These are phyloP conservation scores for Diarsia brunnea DNA, from an alignment of 2,888 invertebrate genomes.

Conservation along the genomic window DNA sequence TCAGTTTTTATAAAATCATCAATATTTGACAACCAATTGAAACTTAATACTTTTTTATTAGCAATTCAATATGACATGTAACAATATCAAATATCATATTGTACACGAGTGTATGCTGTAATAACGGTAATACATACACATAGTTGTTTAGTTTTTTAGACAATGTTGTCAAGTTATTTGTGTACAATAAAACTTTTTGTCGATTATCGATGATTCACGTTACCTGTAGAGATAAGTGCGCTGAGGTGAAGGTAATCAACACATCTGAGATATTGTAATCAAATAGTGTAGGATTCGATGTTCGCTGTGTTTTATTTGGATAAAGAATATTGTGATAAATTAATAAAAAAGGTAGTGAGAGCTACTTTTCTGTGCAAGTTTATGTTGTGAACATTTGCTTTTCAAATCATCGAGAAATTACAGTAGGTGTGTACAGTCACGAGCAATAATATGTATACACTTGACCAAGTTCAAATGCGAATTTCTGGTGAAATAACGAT, in stretches of 20 bases:
- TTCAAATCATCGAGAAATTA: background rate
- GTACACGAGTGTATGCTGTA: constrained; percentile 2
- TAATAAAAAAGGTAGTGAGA: background rate
- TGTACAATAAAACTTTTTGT: constrained; percentile 28
- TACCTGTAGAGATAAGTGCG: background rate
- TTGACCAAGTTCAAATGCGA: no score
- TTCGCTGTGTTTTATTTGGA: constrained; percentile 2
- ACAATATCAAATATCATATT: constrained; percentile 2
- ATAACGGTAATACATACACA: background rate
- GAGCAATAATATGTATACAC: no score
- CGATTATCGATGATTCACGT: constrained; percentile 36
- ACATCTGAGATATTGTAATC: constrained; percentile 15
- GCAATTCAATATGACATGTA: background rate
- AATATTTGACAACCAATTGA: constrained; percentile 7
- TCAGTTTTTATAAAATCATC: background rate
- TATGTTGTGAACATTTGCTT: background rate
- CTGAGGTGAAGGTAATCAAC: constrained; percentile 47
- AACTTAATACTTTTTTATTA: constrained; percentile 4
- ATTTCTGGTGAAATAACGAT: no score
- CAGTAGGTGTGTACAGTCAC: no score
- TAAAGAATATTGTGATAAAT: background rate
- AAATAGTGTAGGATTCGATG: constrained; percentile 27
- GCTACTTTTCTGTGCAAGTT: background rate
- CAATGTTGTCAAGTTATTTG: constrained; percentile 26
- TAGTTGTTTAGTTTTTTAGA: constrained; percentile 12